Evolutionary conservation across 2,113 vertebrate genomes (phyloP), one percentile per base, ranked within the genome.

Genomic region (Poeciliopsis prolifica): DNA sequence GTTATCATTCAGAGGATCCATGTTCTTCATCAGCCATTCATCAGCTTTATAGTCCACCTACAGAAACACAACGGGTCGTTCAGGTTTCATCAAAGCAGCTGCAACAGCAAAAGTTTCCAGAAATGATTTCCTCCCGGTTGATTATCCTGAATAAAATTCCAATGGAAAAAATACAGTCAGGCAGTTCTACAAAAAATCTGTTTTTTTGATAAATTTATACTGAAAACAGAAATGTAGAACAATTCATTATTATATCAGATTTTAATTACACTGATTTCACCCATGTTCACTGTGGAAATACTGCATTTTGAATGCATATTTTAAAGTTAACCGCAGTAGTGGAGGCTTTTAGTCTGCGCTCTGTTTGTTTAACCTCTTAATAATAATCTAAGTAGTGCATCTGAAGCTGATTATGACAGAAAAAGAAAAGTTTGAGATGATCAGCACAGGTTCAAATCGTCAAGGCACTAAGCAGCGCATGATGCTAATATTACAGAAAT

Each of bases 1-100:
- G 0, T 99, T 99, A 93, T 99, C 98, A 0, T 99, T 99, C 70
- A 99, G 93, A 0, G 98, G 98, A 72, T 99, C 98, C 98, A 99
- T 99, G 87, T 99, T 99, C 95, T 99, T 99, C 97, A 99, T 99
- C 17, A 99, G 87, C 98, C 98, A 99, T 83, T 99, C 98, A 5
- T 99, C 97, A 0, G 98, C 97, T 90, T 99, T 99, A 78, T 99
- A 99, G 85, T 99, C 98, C 88, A 99, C 98, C 98, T 99, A 67
- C 33, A 31, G 60, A 73, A 72, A 80, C 44, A 79, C 63, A 48
- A 26, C 0, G 35, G 64, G 12, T 24, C 11, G 6, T 30, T 0
- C 5, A 1, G 4, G 19, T 71, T 69, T 33, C 3, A 63, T 65
- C 5, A 6, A 0, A 65, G 31, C 7, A 30, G 31, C 7, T 24